Conservation (phyloP, 64 coral and sea anemone species). For the Hydrozoanthus tunicans region DNA sequence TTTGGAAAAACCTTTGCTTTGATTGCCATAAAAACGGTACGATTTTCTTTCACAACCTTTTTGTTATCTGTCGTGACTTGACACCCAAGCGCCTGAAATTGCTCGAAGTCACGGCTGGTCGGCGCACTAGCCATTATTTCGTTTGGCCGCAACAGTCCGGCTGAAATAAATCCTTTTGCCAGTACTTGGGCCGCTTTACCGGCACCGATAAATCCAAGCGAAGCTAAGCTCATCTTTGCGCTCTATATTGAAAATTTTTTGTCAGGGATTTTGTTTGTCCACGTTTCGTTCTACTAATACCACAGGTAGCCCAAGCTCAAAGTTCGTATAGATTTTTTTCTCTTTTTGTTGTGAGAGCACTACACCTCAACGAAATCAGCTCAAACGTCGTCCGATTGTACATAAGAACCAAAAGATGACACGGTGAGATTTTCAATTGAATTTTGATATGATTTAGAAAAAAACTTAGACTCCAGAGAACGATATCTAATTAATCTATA, state of each 20-base stretch:
- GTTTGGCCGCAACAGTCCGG: conserved; percentile 78
- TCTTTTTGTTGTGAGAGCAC: no score
- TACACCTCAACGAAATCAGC: no score
- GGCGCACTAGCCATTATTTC: conserved; percentile 94
- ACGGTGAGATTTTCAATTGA: no score
- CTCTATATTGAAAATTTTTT: neutral
- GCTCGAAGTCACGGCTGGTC: conserved; percentile 71
- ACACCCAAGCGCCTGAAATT: conserved; percentile 87
- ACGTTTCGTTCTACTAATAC: neutral
- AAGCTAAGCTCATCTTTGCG: conserved; percentile 73
- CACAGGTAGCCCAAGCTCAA: no score
- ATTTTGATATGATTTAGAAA: neutral
- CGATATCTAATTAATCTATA: neutral
- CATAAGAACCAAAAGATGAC: no score
- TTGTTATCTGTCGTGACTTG: conserved; percentile 93
- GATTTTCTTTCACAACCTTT: conserved; percentile 83
- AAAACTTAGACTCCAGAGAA: neutral
- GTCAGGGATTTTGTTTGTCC: conserved; percentile 14
- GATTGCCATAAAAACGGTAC: conserved; percentile 81
- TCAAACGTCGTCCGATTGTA: no score
- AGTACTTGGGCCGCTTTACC: conserved; percentile 93
- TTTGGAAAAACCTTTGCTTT: conserved; percentile 94
- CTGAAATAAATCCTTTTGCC: conserved; percentile 89
- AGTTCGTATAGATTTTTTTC: no score
- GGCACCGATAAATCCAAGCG: conserved; percentile 96